Evolutionary conservation across 2,888 invertebrate species (phyloP), one percentile per base, ranked within the genome.

Genomic region (Hypolimnas misippus): DNA sequence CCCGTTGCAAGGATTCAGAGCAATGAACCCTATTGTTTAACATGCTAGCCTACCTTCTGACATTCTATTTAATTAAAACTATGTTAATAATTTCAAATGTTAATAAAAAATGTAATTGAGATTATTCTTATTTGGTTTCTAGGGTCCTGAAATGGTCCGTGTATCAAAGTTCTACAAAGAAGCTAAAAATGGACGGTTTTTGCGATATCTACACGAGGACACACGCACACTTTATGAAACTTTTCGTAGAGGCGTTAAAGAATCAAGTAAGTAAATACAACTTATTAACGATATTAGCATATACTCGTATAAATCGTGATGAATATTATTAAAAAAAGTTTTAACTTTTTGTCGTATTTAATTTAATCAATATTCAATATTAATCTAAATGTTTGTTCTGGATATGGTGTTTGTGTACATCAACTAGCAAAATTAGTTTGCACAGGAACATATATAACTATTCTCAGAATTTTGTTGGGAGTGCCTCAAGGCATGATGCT

Each of bases 121-220:
- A 62, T 35, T 16, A 14, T 5, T 16, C 14, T 40, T 8, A 10
- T 50, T 86, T 76, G 73, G 14, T 49, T 94, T 94, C 38, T 93
- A 98, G 97, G 97, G 97, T 76, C 95, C 96, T 73, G 97, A 97
- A 87, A 94, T 96, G 92, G 96, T 97, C 78, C 94, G 97, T 76
- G 97, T 97, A 66, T 97, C 97, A 56, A 96, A 97, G 84, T 97
- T 97, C 91, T 97, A 96, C 92, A 97, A 97, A 89, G 97, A 97
- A 78, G 95, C 97, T 68, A 97, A 96, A 89, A 97, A 96, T 76
- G 97, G 97, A 61, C 96, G 96, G 84, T 97, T 95, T 86, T 93
- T 97, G 70, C 95, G 95, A 79, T 97, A 95, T 84, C 93, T 98
- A 69, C 96, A 96, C 83, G 96, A 97, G 76, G 98, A 98, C 84